Evolutionary conservation across 1,140 invertebrate genomes (phyloP), one percentile per base, ranked within the genome.

Genomic region (Batillaria attramentaria): DNA sequence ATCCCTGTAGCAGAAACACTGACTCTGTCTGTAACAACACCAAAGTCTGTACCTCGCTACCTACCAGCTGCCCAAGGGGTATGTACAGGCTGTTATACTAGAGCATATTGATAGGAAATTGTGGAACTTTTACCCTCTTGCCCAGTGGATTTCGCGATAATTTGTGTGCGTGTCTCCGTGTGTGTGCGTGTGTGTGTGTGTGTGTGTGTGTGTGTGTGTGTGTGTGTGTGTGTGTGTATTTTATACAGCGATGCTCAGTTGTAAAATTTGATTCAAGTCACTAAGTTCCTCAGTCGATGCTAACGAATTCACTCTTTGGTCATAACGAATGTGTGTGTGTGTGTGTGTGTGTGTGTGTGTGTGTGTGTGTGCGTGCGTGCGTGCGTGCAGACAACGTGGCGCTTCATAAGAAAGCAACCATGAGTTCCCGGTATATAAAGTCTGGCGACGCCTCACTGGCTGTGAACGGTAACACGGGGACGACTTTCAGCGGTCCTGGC

Each of bases 391-490:
- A n/a, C 4, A 60, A 60, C 57, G 57, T 60, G 8, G 57, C 57
- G 5, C 24, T 60, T 20, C 8, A 60, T 28, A 60, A 60, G 57
- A 8, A 5, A 6, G 57, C 57, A 6, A 60, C 5, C 24, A 60
- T 60, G 57, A 60, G 57, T 24, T 60, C 57, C 24, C 5, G 24
- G 8, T 60, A 60, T 28, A n/a, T n/a, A n/a, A 60, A 28, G 57
- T n/a, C 8, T 6, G 8, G 20, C 8, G 24, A 24, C 8, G 57
- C 57, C 8, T 60, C 57, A 4, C 31, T n/a, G 20, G 57, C 57
- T 6, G 57, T 60, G 57, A 60, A 60, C 57, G 57, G 57, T 4
- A 60, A n/a, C 57, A 60, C 57, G 24, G 57, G 57, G 57, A 60
- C 57, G 8, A 60, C 57, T 20, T 60, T 60, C 57, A 60, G 57